phyloP scores from a whole-genome alignment of 2,888 invertebrate genomes.

The Drepanosiphum platanoidis region DNA sequence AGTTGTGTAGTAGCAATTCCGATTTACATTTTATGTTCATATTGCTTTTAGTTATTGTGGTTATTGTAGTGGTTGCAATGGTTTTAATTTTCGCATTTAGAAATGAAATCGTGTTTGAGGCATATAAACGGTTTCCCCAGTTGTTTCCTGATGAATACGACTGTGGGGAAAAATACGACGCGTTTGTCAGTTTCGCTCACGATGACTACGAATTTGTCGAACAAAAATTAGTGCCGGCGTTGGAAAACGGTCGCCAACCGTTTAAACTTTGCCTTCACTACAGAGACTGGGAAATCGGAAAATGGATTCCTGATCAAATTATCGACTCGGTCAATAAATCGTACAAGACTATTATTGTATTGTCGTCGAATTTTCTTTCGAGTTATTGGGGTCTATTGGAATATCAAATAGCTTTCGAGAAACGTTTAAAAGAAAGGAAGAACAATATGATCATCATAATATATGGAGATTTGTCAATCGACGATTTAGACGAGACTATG shows the following conservation, averaged over 20 bases:
- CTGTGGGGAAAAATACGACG: constrained; percentile 76
- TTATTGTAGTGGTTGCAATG: no score
- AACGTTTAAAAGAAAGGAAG: constrained; percentile 76
- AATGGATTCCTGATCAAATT: constrained; percentile 77
- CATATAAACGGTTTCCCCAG: no score
- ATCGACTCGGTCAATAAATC: constrained; percentile 77
- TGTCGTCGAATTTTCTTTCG: constrained; percentile 78
- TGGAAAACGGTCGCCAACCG: constrained; percentile 74
- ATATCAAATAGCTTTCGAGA: constrained; percentile 77
- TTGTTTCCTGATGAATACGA: constrained; percentile 67
- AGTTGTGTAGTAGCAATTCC: no score
- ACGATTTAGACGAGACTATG: constrained; percentile 75
- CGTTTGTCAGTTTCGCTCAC: constrained; percentile 80
- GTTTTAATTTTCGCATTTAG: no score
- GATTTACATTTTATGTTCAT: no score
- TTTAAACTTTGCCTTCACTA: constrained; percentile 79
- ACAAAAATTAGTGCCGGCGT: constrained; percentile 71
- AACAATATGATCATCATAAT: constrained; percentile 78
- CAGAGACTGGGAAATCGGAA: constrained; percentile 80
- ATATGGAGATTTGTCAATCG: constrained; percentile 75
- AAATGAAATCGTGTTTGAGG: no score
- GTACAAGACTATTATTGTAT: constrained; percentile 75
- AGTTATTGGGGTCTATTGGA: constrained; percentile 82
- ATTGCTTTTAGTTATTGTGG: no score
- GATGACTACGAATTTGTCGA: constrained; percentile 78